Base-by-base conservation (phyloP, 2,113 vertebrate genomes). In the Pedetes capensis region DNA sequence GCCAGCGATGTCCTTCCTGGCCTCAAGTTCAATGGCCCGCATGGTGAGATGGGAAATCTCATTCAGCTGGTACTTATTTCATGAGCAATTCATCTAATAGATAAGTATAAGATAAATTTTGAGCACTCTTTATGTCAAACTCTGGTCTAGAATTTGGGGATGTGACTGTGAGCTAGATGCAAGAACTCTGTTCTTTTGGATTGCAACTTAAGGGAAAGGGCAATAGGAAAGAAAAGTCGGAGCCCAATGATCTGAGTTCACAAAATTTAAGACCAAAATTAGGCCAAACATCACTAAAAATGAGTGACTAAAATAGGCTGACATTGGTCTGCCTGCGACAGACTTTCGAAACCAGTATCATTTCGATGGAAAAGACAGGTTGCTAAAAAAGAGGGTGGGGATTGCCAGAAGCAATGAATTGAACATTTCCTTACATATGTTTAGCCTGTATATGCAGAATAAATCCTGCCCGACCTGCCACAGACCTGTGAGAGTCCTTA, bases 391-490 rank as follows among this genome's bases (percentile, higher is more conserved):
- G 32, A 11, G 9, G 34, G 34, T 1, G 55, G 49, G 17, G 23
- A 37, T 53, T 39, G 32, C 16, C 2, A 2, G 34, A 49, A 34
- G 57, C 51, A 75, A 37, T 53, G 32, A 42, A 37, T 5, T 9
- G 12, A 6, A 5, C n/a, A 32, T 44, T 42, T 49, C 61, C 39
- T 72, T 42, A 4, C 6, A 39, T 29, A 39, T 25, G 59, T 44
- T 34, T 39, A 20, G 22, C 32, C 5, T 2, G 1, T 37, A 51
- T 42, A n/a, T 53, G 6, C 7, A 32, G 18, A 37, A 42, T 18
- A 11, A 68, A 23, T 27, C 32, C 1, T 34, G 32, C 11, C 3
- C 4, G 44, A 1, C 8, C 5, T 39, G n/a, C 39, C 44, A 14
- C n/a, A 1, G 49, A 14, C 29, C 6, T 29, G n/a, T 57, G 37